Base-by-base conservation (phyloP, 2,797 vertebrate species). In the Phrynocephalus guinanensis region DNA sequence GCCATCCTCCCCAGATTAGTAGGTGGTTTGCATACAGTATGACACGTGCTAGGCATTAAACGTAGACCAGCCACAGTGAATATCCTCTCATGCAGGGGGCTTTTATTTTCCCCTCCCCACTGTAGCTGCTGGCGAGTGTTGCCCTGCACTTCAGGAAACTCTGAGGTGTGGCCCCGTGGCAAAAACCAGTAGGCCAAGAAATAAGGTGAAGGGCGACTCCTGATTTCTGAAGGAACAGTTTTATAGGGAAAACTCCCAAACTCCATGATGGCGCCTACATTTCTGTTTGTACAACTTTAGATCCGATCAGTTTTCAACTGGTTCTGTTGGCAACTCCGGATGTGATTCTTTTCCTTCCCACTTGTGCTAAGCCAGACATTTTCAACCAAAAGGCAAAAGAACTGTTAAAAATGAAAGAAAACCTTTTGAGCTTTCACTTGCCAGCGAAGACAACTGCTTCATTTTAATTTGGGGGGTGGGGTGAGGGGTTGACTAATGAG, bases 391-490 rank as follows among this genome's bases (percentile, higher is more conserved):
- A 50, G 18, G 11, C 81, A 63, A 16, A 72, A 68, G 18, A 50
- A 16, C 13, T 20, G 3, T 38, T 24, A 6, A 48, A 85, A 85
- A 24, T 16, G 15, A 60, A 60, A 60, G 15, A 52, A 33, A 3
- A 1, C 11, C 44, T 9, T 85, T 89, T 75, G 48, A 78, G 83
- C 67, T 75, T 84, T 87, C 83, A 72, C 85, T 80, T 86, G 91
- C 85, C 15, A 89, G 85, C 78, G 91, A 87, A 92, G 18, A 0
- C 68, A 83, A 90, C 72, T 81, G 38, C 91, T 84, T 71, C 60
- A 92, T 85, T 91, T 85, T 18, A 50, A 50, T 33, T 85, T 67
- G 30, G 38, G 38, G 1, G 30, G 8, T 24, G 30, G 50, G 30
- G 18, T 38, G 15, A 7, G 18, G 75, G 24, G 30, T 5, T 44